These are phyloP conservation scores for Echinarachnius parma DNA, from an alignment of 53 echinoderm and acorn worm species.

Conservation along the genomic window DNA sequence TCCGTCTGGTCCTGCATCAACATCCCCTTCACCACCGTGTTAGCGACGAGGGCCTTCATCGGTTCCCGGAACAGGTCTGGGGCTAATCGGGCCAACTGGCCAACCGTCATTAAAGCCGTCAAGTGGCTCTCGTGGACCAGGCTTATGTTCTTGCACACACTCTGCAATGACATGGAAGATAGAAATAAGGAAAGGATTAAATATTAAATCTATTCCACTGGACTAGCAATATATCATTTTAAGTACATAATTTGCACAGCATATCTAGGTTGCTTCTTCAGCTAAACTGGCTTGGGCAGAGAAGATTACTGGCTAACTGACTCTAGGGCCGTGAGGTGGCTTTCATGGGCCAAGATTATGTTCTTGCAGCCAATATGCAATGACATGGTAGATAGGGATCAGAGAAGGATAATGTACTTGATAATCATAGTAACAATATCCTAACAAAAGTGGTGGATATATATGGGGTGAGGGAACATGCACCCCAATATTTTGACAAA, in stretches of 20 bases:
- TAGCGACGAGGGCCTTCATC: slow-evolving; percentile 90
- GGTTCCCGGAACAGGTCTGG: slow-evolving; percentile 66
- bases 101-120: slow-evolving; percentile 80
- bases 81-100: slow-evolving; percentile 70
- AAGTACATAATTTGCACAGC: too few relatives aligned
- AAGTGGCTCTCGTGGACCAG: slow-evolving; percentile 76
- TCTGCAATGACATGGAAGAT: slow-evolving; percentile 34
- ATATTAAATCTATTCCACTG: neutral
- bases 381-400: neutral
- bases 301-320: too few relatives aligned
- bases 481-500: too few relatives aligned
- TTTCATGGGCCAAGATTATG: slow-evolving; percentile 67
- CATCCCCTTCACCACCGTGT: slow-evolving; percentile 83
- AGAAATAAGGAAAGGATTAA: neutral
- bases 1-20: slow-evolving; percentile 90
- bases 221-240: too few relatives aligned
- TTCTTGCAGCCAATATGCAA: slow-evolving; percentile 59
- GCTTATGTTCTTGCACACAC: slow-evolving; percentile 66
- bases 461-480: too few relatives aligned
- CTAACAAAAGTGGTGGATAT: too few relatives aligned
- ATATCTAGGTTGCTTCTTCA: too few relatives aligned
- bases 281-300: too few relatives aligned
- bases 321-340: slow-evolving; percentile 70
- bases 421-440: too few relatives aligned
- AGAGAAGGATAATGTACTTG: too few relatives aligned